A percentile compares a stretch with the other conserved stretches of the same genome.
Evolutionary conservation across 2,888 invertebrate species (phyloP).

Genomic region (Perizoma affinitatum): DNA sequence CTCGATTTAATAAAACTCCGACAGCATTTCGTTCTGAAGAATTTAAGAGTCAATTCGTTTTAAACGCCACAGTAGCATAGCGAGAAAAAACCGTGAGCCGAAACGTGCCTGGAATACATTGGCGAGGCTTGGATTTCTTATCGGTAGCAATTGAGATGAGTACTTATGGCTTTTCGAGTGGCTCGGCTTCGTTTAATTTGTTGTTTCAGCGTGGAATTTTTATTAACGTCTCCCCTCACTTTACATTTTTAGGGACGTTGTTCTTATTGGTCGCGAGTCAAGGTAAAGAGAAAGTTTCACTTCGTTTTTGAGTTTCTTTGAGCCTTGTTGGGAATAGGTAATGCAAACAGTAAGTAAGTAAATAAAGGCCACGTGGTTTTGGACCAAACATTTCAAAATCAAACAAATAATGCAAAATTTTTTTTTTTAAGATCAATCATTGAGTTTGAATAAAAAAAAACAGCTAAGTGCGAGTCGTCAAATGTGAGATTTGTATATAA

Average conservation of each 20-base stretch:
- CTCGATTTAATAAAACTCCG: conserved; percentile 84
- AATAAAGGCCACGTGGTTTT: background rate
- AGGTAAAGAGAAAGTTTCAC: conserved; percentile 62
- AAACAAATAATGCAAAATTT: background rate
- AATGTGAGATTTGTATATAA: too few relatives aligned
- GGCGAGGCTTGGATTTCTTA: conserved; percentile 83
- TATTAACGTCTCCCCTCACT: conserved; percentile 81
- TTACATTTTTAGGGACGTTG: conserved; percentile 71
- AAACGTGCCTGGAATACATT: conserved; percentile 83
- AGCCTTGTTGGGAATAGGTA: conserved; percentile 24
- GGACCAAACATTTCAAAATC: background rate
- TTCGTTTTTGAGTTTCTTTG: conserved; percentile 51
- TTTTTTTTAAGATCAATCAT: background rate
- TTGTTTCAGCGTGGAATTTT: conserved; percentile 83
- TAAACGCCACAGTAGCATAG: conserved; percentile 79
- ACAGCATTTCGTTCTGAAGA: conserved; percentile 82
- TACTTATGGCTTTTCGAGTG: conserved; percentile 84
- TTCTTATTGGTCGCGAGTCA: conserved; percentile 64
- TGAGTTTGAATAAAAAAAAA: too few relatives aligned
- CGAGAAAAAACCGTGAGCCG: conserved; percentile 81
- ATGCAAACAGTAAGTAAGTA: conserved; percentile 6
- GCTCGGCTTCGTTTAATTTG: conserved; percentile 84
- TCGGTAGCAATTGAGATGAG: conserved; percentile 84
- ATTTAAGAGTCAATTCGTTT: conserved; percentile 84
- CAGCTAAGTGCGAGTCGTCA: too few relatives aligned